phyloP scores from a whole-genome alignment of 2,797 vertebrate genomes.

The Tragelaphus oryx region DNA sequence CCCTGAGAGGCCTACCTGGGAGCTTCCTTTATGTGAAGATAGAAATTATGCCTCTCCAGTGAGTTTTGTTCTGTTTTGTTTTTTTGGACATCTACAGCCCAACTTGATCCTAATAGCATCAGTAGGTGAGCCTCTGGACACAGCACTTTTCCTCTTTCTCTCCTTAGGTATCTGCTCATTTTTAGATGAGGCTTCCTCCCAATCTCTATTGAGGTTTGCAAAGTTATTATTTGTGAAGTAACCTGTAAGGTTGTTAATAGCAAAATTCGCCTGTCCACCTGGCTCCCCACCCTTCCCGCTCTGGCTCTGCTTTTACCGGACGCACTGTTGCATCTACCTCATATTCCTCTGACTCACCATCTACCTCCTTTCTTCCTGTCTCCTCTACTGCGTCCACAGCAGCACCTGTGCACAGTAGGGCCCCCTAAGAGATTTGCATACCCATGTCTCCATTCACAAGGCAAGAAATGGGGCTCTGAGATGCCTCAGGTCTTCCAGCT shows the following conservation, averaged over 20 bases:
- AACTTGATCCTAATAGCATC: accelerated
- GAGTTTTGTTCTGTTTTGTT: neutral
- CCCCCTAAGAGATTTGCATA: neutral
- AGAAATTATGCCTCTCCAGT: neutral
- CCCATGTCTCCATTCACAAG: neutral
- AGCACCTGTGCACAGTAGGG: neutral
- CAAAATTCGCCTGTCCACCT: neutral
- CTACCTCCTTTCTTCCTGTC: neutral
- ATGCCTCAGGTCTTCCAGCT: neutral
- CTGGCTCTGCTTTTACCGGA: neutral
- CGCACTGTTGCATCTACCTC: accelerated
- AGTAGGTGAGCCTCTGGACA: accelerated
- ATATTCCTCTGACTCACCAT: neutral
- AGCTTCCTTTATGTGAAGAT: neutral
- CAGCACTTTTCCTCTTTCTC: neutral
- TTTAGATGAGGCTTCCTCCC: neutral
- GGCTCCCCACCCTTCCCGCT: accelerated
- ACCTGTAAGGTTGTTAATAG: neutral
- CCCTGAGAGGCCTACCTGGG: neutral
- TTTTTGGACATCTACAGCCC: neutral
- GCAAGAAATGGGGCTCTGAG: neutral
- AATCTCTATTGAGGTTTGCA: neutral
- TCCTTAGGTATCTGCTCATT: neutral
- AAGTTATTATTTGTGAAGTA: neutral
- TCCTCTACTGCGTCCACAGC: neutral